These are phyloP conservation scores for Dendrolimus kikuchii DNA, from an alignment of 1,140 invertebrate genomes.

Conservation along the genomic window DNA sequence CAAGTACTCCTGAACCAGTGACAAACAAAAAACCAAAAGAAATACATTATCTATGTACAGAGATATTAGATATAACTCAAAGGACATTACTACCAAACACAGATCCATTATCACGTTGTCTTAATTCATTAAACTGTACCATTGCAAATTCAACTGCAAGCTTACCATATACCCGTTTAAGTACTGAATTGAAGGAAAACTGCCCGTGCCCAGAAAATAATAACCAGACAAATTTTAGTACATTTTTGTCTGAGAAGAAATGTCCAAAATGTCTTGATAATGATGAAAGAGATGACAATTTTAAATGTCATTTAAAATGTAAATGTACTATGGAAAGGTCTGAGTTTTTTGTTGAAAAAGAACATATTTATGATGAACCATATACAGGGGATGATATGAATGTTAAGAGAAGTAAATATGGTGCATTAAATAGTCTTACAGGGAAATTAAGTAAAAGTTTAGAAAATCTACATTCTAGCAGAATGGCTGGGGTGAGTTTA, in stretches of 20 bases:
- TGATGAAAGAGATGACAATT: slow-evolving; percentile 34
- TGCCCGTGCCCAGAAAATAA: slow-evolving; percentile 40
- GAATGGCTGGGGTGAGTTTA: slow-evolving; percentile 29
- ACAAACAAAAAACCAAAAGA: slow-evolving; percentile 48
- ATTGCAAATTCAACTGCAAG: slow-evolving; percentile 52
- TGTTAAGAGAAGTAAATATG: slow-evolving; percentile 34
- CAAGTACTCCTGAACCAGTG: neutral
- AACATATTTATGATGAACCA: slow-evolving; percentile 61
- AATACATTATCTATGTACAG: slow-evolving; percentile 67
- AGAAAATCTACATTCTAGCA: slow-evolving; percentile 33
- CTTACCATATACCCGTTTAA: slow-evolving; percentile 56
- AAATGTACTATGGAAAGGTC: slow-evolving; percentile 40
- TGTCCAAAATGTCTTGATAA: slow-evolving; percentile 51
- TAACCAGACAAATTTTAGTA: slow-evolving; percentile 19
- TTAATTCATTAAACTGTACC: slow-evolving; percentile 72
- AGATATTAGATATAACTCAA: slow-evolving; percentile 56
- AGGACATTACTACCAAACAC: slow-evolving; percentile 39
- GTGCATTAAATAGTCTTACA: slow-evolving; percentile 35
- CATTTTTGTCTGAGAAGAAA: slow-evolving; percentile 28
- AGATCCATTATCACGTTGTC: slow-evolving; percentile 65
- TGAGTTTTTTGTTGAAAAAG: slow-evolving; percentile 43
- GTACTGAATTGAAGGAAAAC: slow-evolving; percentile 19
- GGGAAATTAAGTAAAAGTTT: slow-evolving; percentile 41
- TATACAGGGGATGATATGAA: slow-evolving; percentile 23
- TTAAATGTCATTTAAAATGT: slow-evolving; percentile 63